Conservation (phyloP, 2,113 vertebrate genomes). For the Triplophysa dalaica region DNA sequence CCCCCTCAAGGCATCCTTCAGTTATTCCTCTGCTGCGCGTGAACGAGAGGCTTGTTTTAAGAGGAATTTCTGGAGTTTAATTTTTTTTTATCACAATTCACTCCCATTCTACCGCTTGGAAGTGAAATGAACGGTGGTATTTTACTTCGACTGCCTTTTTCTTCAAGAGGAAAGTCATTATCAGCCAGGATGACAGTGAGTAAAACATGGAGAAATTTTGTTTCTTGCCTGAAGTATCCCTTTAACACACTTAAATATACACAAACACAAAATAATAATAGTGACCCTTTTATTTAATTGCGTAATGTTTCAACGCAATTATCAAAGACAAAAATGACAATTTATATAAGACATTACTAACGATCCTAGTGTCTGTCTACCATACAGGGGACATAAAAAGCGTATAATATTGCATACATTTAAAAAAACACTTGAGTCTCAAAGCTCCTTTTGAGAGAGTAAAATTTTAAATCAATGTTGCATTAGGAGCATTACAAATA, state of each 20-base stretch:
- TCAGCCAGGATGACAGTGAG: too few species aligned
- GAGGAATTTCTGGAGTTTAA: too few species aligned
- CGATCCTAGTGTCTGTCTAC: neutral
- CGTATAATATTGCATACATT: neutral
- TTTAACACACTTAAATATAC: neutral
- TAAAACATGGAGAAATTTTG: too few species aligned
- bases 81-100: too few species aligned
- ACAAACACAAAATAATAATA: neutral
- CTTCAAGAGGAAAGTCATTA: neutral
- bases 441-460: neutral
- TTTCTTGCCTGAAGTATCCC: too few species aligned
- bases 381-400: neutral
- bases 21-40: neutral
- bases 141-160: neutral
- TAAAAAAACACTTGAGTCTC: neutral
- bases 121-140: too few species aligned
- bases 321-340: neutral
- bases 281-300: neutral
- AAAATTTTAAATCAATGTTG: neutral
- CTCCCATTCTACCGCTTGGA: too few species aligned
- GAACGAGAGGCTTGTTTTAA: too few species aligned
- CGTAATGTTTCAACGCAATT: slow-evolving; percentile 7
- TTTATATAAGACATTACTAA: neutral
- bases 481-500: neutral
- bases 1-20: too few species aligned